Evolutionary conservation across 2,888 invertebrate genomes (phyloP).

Genomic region (Rotaria sp.): DNA sequence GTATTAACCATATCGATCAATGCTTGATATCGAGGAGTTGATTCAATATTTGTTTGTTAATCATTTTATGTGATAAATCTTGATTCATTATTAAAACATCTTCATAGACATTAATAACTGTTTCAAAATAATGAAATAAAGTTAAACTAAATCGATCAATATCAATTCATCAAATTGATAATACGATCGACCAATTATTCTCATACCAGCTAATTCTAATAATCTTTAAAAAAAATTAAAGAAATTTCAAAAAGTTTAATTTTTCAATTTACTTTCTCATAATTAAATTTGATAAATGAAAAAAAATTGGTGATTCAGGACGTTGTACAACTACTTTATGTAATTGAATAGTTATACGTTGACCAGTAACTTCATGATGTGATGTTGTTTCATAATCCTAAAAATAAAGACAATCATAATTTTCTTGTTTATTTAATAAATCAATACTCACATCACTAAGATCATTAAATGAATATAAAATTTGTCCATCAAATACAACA

Average conservation of each 20-base stretch:
- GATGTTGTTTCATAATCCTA: slow-evolving; percentile 10
- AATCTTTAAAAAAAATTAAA: not conserved
- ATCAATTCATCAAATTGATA: slow-evolving; percentile 35
- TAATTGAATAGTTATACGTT: slow-evolving; percentile 32
- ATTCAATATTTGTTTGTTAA: slow-evolving; percentile 34
- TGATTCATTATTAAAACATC: not conserved
- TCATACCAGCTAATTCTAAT: slow-evolving; percentile 36
- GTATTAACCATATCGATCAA: slow-evolving; percentile 30
- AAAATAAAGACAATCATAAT: too few species aligned
- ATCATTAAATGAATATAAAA: slow-evolving; percentile 46
- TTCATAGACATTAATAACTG: slow-evolving; percentile 44
- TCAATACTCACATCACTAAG: not conserved
- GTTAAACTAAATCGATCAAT: slow-evolving; percentile 44
- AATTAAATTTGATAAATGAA: slow-evolving; percentile 51
- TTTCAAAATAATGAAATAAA: slow-evolving; percentile 50
- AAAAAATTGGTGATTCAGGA: slow-evolving; percentile 46
- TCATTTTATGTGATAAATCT: slow-evolving; percentile 17
- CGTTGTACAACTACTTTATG: slow-evolving; percentile 39
- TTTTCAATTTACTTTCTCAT: slow-evolving; percentile 45
- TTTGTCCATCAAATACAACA: slow-evolving; percentile 51
- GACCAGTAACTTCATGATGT: not conserved
- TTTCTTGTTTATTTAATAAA: not conserved
- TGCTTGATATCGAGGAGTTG: slow-evolving; percentile 32
- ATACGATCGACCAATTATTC: slow-evolving; percentile 34
- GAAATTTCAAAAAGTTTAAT: too few species aligned